These are phyloP conservation scores for Phycodurus eques DNA, from an alignment of 2,113 vertebrate genomes.

Conservation along the genomic window DNA sequence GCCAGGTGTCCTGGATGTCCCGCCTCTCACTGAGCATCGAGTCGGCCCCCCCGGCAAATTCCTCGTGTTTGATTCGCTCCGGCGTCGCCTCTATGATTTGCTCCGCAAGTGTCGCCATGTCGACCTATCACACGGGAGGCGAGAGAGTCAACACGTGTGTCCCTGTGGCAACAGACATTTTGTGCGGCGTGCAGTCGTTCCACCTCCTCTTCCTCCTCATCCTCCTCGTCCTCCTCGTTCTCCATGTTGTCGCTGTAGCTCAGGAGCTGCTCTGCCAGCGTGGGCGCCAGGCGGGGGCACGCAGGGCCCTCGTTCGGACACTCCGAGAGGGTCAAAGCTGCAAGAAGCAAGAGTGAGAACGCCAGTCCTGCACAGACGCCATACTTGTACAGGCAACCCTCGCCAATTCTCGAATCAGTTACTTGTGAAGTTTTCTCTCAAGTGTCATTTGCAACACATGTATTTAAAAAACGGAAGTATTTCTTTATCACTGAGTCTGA, in stretches of 20 bases:
- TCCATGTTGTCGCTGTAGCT: conserved; percentile 73
- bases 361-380: background rate
- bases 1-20: conserved; percentile 83
- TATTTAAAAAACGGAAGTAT: background rate
- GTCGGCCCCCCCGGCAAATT: conserved; percentile 74
- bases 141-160: background rate
- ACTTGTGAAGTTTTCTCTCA: background rate
- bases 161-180: background rate
- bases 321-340: conserved; percentile 72
- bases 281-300: background rate
- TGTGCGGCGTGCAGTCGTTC: conserved; percentile 70
- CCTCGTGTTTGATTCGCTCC: conserved; percentile 85
- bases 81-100: conserved; percentile 92
- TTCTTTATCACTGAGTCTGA: background rate
- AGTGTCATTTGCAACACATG: background rate
- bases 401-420: background rate
- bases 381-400: background rate
- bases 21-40: conserved; percentile 74
- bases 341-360: background rate
- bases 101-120: conserved; percentile 86
- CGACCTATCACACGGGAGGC: conserved; percentile 71
- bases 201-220: conserved; percentile 70
- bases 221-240: conserved; percentile 66
- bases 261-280: conserved; percentile 66
- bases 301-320: conserved; percentile 52